A percentile compares a stretch with the other conserved stretches of the same genome.
These are phyloP conservation scores for Bombus picipes DNA, from an alignment of 1,140 invertebrate species.

Conservation along the genomic window DNA sequence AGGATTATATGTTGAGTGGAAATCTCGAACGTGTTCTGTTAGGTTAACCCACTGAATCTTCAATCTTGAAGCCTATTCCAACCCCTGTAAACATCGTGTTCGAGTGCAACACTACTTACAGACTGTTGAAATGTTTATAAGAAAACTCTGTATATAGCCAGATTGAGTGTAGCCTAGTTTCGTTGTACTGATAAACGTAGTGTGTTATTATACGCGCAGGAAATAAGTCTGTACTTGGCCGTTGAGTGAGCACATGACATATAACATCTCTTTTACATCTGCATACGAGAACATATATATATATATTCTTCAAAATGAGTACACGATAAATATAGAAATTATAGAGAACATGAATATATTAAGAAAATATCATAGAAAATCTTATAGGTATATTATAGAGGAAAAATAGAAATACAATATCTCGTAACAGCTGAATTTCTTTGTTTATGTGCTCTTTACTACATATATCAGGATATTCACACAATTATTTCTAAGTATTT, in stretches of 20 bases:
- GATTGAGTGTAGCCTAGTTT: background rate
- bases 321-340: too few species aligned
- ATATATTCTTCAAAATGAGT: too few species aligned
- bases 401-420: background rate
- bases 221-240: background rate
- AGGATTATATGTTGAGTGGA: slow-evolving; percentile 31
- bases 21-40: background rate
- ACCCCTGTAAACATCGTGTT: background rate
- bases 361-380: background rate
- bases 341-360: too few species aligned
- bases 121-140: background rate
- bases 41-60: slow-evolving; percentile 30
- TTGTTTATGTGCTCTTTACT: too few species aligned
- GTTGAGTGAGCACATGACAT: background rate
- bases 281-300: too few species aligned
- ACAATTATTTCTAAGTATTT: background rate
- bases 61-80: background rate
- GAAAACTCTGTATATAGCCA: background rate
- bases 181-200: background rate
- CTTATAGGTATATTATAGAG: background rate
- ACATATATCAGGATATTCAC: background rate
- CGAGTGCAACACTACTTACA: background rate
- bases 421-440: background rate
- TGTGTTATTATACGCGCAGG: too few species aligned
- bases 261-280: background rate